phyloP scores from a whole-genome alignment of 2,888 invertebrate species.

The Melanchra persicariae region DNA sequence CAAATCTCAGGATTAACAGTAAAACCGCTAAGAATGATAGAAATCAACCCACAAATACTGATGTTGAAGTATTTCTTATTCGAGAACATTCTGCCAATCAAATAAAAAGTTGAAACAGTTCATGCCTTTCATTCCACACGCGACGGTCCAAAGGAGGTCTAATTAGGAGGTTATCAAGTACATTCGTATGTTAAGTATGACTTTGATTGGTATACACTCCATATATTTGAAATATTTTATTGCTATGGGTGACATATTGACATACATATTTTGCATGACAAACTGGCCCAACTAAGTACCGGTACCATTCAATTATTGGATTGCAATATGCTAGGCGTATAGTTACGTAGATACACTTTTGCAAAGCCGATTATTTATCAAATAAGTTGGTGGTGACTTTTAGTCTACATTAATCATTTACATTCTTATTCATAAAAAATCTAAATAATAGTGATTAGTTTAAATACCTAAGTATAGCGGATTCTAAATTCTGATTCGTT shows the following conservation, averaged over 20 bases:
- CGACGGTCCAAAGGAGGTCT: slow-evolving; percentile 40
- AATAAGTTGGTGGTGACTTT: no score
- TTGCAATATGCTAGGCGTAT: neutral
- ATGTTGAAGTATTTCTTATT: slow-evolving; percentile 40
- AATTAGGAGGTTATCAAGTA: slow-evolving; percentile 47
- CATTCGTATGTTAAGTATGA: slow-evolving; percentile 37
- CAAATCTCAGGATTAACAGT: slow-evolving; percentile 39
- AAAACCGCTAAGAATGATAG: slow-evolving; percentile 32
- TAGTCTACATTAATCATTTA: neutral
- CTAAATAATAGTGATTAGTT: no score
- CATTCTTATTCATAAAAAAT: no score
- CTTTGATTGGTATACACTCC: slow-evolving; percentile 25
- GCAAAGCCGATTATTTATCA: neutral
- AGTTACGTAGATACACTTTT: neutral
- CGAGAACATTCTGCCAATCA: slow-evolving; percentile 50
- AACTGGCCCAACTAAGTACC: neutral
- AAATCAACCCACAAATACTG: slow-evolving; percentile 43
- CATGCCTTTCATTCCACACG: slow-evolving; percentile 49
- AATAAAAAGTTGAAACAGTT: slow-evolving; percentile 57
- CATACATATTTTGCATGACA: slow-evolving; percentile 6
- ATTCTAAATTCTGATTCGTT: no score
- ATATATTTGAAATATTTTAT: slow-evolving; percentile 18
- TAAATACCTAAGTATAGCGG: no score
- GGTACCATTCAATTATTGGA: neutral
- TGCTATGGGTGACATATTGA: neutral